Evolutionary conservation across 2,888 invertebrate genomes (phyloP).

Genomic region (Volucella inflata): DNA sequence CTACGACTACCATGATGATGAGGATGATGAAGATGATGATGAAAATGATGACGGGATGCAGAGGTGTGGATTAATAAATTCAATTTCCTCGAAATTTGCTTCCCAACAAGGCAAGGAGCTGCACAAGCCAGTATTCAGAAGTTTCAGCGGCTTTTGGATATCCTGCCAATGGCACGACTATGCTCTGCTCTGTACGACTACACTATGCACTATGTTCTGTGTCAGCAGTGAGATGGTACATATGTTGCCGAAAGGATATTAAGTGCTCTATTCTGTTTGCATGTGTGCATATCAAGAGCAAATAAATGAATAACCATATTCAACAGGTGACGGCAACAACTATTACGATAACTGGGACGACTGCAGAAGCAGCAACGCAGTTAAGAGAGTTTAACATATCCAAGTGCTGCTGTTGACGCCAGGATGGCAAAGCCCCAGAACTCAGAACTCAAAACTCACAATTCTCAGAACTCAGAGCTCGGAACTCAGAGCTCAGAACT

Average conservation of each 20-base stretch:
- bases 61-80: conserved; percentile 75
- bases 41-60: conserved; percentile 25
- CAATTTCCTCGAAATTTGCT: conserved; percentile 69
- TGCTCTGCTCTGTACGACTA: not conserved
- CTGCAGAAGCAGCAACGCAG: conserved; percentile 25
- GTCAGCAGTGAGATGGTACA: conserved; percentile 8
- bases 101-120: not conserved
- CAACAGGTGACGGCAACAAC: conserved; percentile 66
- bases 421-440: conserved; percentile 18
- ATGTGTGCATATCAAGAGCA: conserved; percentile 68
- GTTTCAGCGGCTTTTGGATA: conserved; percentile 47
- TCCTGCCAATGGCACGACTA: conserved; percentile 28
- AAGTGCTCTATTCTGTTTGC: conserved; percentile 59
- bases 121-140: not conserved
- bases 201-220: no score
- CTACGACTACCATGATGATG: no score
- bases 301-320: conserved; percentile 68
- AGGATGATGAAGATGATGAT: not conserved
- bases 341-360: not conserved
- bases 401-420: conserved; percentile 60
- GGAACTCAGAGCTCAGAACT: not conserved
- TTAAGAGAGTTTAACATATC: conserved; percentile 64
- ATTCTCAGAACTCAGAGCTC: not conserved
- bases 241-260: conserved; percentile 67
- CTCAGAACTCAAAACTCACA: no score